A percentile compares a stretch with the other conserved stretches of the same genome.
Conservation (phyloP, 2,113 vertebrate genomes). For the Polyodon spathula region DNA sequence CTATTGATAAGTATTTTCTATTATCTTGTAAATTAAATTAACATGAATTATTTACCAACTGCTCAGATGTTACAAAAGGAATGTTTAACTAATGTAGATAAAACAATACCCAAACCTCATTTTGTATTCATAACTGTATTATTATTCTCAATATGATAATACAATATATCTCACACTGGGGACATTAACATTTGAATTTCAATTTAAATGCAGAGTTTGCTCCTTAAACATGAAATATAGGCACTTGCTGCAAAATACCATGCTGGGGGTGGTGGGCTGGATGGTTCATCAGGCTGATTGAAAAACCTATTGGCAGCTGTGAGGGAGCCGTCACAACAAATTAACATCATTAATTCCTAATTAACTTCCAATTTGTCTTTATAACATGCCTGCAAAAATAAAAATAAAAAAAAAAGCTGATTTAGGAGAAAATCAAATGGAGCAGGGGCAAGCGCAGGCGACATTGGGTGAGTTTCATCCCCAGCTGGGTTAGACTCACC, state of each 20-base stretch:
- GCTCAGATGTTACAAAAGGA: too few relatives aligned
- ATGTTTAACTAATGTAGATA: too few relatives aligned
- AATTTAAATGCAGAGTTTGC: not conserved
- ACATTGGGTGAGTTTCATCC: not conserved
- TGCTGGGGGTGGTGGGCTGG: conserved; percentile 22
- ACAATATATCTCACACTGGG: not conserved
- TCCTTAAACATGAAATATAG: not conserved
- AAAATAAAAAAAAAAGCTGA: conserved; percentile 10
- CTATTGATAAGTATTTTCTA: too few relatives aligned
- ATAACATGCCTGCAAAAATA: conserved; percentile 32
- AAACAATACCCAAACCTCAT: too few relatives aligned
- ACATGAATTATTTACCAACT: too few relatives aligned
- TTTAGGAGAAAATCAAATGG: not conserved
- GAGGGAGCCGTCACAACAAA: conserved; percentile 46
- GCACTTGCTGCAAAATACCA: conserved; percentile 5
- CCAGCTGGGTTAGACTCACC: too few relatives aligned
- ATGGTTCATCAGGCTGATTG: conserved; percentile 37
- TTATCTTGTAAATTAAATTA: too few relatives aligned
- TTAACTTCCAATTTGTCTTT: conserved; percentile 36
- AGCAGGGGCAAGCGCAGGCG: conserved; percentile 13
- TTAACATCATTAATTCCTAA: conserved; percentile 39
- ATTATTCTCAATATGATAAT: too few relatives aligned
- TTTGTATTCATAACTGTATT: too few relatives aligned
- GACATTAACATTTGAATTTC: not conserved
- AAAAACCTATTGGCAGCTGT: conserved; percentile 41